Conservation (phyloP, 2,113 vertebrate species). For the Bagarius yarrelli region DNA sequence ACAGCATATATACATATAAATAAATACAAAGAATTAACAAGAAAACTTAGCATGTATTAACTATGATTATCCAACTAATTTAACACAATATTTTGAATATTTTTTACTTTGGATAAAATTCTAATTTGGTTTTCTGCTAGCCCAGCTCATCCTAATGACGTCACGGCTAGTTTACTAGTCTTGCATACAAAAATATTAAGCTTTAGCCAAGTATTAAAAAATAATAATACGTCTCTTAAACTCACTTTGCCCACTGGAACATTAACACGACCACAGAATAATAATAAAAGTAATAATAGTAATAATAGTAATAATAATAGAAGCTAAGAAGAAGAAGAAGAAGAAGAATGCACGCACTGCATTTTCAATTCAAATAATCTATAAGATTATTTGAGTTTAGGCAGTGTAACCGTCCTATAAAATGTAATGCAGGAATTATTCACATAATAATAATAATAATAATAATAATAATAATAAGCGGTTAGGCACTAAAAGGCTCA, state of each 20-base stretch:
- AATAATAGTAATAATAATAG: slow-evolving; percentile 7
- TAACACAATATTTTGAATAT: not conserved
- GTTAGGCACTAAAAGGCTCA: not conserved
- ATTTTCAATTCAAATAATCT: not conserved
- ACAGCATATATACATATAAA: slow-evolving; percentile 27
- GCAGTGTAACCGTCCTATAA: not conserved
- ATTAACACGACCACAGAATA: not conserved
- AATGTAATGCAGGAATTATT: not conserved
- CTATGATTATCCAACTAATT: not conserved
- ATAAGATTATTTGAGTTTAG: not conserved
- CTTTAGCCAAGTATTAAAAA: not conserved
- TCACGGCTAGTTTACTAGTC: not conserved
- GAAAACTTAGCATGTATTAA: not conserved
- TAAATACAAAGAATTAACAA: not conserved
- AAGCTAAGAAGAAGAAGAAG: too few species aligned
- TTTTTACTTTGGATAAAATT: not conserved
- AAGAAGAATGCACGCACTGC: too few species aligned
- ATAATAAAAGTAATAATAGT: not conserved
- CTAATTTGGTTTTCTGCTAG: slow-evolving; percentile 10
- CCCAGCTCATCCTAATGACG: not conserved
- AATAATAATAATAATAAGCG: not conserved
- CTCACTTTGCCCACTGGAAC: not conserved
- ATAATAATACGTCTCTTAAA: too few species aligned
- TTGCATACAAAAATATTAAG: not conserved
- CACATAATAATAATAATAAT: not conserved